Conservation (phyloP, 2,113 vertebrate genomes). For the Amphiprion percula region DNA sequence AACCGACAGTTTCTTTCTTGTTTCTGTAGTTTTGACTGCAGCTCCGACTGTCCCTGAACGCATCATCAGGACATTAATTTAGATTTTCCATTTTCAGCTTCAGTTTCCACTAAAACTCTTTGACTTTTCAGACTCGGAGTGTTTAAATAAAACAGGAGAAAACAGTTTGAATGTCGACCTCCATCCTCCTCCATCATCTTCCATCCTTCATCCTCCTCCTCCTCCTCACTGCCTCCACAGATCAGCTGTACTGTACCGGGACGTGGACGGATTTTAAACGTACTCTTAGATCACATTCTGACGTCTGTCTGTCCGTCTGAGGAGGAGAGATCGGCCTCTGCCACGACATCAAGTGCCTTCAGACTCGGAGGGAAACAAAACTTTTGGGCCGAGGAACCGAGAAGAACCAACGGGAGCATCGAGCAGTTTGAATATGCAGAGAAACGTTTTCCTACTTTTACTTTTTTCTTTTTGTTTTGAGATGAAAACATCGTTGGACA, state of each 20-base stretch:
- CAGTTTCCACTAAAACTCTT: slow-evolving; percentile 1
- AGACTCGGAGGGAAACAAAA: slow-evolving; percentile 31
- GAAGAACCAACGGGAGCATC: background rate
- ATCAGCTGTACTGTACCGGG: slow-evolving; percentile 65
- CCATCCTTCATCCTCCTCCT: background rate
- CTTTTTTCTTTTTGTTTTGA: background rate
- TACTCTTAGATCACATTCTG: slow-evolving; percentile 28
- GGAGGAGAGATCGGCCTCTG: slow-evolving; percentile 41
- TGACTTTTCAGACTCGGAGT: background rate
- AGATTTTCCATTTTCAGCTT: too few species aligned
- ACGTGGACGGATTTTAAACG: slow-evolving; percentile 5
- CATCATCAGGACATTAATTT: too few species aligned
- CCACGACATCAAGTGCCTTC: slow-evolving; percentile 77
- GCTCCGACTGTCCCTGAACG: background rate
- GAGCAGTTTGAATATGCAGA: slow-evolving; percentile 54
- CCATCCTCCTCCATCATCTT: background rate
- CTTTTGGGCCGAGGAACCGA: background rate
- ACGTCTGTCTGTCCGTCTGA: slow-evolving; percentile 29
- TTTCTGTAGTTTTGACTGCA: too few species aligned
- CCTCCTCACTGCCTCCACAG: background rate
- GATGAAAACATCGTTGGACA: background rate
- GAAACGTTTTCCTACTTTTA: slow-evolving; percentile 29
- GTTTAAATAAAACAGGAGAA: slow-evolving; percentile 6
- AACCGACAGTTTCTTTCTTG: too few species aligned
- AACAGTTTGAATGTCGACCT: slow-evolving; percentile 34